Percentiles rank a stretch among this genome's conserved stretches.
phyloP scores from a whole-genome alignment of 2,888 invertebrate genomes.

The Morpho achilles region DNA sequence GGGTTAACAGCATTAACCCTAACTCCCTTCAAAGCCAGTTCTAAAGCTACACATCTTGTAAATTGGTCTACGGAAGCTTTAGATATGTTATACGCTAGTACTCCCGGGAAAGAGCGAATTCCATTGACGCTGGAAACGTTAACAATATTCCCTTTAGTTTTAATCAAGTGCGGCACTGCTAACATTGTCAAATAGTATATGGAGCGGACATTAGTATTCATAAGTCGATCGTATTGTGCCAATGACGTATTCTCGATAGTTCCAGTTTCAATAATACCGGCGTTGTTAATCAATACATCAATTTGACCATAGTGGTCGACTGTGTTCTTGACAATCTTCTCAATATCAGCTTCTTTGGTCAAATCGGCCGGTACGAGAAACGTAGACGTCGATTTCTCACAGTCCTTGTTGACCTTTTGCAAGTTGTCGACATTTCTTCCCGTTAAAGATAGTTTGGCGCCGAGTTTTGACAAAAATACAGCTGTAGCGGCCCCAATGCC shows the following conservation, averaged over 20 bases:
- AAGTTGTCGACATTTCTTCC: slow-evolving; percentile 85
- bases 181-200: slow-evolving; percentile 91
- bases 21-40: slow-evolving; percentile 88
- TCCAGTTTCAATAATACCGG: slow-evolving; percentile 90
- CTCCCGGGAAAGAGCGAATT: slow-evolving; percentile 92
- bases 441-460: slow-evolving; percentile 85
- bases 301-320: slow-evolving; percentile 86
- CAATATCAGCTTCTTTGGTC: slow-evolving; percentile 85
- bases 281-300: slow-evolving; percentile 94
- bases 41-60: slow-evolving; percentile 94
- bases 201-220: slow-evolving; percentile 93
- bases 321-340: slow-evolving; percentile 85
- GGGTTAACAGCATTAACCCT: slow-evolving; percentile 96
- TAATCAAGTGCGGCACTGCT: slow-evolving; percentile 90
- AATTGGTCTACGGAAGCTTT: slow-evolving; percentile 97
- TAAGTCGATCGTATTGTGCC: slow-evolving; percentile 92
- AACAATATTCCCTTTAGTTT: slow-evolving; percentile 93
- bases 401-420: slow-evolving; percentile 59
- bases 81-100: slow-evolving; percentile 94
- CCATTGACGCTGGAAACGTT: slow-evolving; percentile 98
- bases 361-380: slow-evolving; percentile 84
- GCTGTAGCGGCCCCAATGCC: slow-evolving; percentile 93
- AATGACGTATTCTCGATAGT: slow-evolving; percentile 91
- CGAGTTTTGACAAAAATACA: slow-evolving; percentile 85
- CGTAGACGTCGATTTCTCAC: slow-evolving; percentile 62